A percentile compares a stretch with the other conserved stretches of the same genome.
phyloP scores from a whole-genome alignment of 2,113 vertebrate species.

The Anseranas semipalmata region DNA sequence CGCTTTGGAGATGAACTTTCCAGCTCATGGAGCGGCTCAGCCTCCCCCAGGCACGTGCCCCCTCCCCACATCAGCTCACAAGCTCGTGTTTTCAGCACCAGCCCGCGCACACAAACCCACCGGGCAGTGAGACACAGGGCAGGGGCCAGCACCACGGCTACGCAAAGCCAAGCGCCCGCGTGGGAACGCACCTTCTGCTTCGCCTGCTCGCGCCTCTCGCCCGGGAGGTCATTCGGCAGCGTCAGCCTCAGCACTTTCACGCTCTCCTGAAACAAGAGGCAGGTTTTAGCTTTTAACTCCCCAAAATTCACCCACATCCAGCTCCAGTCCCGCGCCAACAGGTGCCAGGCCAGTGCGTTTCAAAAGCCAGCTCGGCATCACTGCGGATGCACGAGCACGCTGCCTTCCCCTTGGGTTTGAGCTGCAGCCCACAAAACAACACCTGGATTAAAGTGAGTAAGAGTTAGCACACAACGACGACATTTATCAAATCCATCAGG shows the following conservation, averaged over 20 bases:
- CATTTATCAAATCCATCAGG: neutral
- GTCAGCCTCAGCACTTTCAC: constrained; percentile 85
- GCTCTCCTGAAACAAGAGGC: constrained; percentile 72
- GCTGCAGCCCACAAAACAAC: neutral
- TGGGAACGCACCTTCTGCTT: constrained; percentile 80
- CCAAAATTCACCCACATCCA: fast-evolving
- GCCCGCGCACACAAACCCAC: neutral
- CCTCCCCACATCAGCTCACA: neutral
- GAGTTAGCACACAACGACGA: neutral
- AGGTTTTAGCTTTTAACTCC: neutral
- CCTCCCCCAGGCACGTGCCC: neutral
- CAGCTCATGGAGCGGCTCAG: fast-evolving
- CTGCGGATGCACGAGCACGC: fast-evolving
- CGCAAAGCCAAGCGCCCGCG: too few relatives aligned
- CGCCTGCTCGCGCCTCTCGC: constrained; percentile 64
- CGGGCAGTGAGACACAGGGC: too few relatives aligned
- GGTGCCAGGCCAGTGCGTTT: too few relatives aligned
- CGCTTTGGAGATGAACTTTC: neutral
- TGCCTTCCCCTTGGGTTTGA: neutral
- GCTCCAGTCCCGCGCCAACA: neutral
- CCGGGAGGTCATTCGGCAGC: constrained; percentile 78
- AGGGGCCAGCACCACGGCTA: too few relatives aligned
- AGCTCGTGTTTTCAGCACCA: neutral
- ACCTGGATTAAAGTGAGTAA: neutral
- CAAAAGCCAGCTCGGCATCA: neutral